Conservation (phyloP, 2,797 vertebrate species). For the Schizothorax lantsangensis region DNA sequence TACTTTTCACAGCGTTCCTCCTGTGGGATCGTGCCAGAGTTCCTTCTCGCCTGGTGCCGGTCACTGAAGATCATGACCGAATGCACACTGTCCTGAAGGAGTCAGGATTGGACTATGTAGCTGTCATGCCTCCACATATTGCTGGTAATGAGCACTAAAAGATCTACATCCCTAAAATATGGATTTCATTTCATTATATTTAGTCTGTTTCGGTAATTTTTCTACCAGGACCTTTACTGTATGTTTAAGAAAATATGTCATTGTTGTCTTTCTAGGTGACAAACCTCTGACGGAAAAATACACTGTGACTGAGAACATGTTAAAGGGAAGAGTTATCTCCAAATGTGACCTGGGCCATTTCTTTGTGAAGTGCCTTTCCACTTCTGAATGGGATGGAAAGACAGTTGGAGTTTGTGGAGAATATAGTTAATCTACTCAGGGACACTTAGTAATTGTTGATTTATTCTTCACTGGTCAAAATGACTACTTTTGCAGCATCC, state of each 20-base stretch:
- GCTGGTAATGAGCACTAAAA: slow-evolving; percentile 70
- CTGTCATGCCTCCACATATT: slow-evolving; percentile 91
- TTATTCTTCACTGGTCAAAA: background rate
- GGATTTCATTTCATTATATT: background rate
- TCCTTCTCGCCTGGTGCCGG: slow-evolving; percentile 77
- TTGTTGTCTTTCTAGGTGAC: slow-evolving; percentile 73
- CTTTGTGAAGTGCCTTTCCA: slow-evolving; percentile 87
- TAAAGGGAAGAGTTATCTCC: slow-evolving; percentile 84
- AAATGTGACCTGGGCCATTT: slow-evolving; percentile 90
- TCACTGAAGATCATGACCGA: slow-evolving; percentile 89
- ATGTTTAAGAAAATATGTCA: background rate
- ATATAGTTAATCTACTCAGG: slow-evolving; percentile 71
- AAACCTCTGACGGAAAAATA: slow-evolving; percentile 86
- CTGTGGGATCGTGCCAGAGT: slow-evolving; percentile 89
- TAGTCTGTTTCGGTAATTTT: background rate
- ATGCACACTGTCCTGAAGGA: slow-evolving; percentile 84
- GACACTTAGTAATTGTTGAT: background rate
- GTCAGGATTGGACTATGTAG: slow-evolving; percentile 87
- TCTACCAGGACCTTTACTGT: background rate
- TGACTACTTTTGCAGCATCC: background rate
- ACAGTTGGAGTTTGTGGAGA: slow-evolving; percentile 82
- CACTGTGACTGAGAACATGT: slow-evolving; percentile 74
- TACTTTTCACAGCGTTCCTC: slow-evolving; percentile 81
- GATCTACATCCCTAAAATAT: background rate
- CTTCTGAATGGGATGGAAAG: slow-evolving; percentile 82